Evolutionary conservation across 2,797 vertebrate species (phyloP).

Genomic region (Mycteria americana): DNA sequence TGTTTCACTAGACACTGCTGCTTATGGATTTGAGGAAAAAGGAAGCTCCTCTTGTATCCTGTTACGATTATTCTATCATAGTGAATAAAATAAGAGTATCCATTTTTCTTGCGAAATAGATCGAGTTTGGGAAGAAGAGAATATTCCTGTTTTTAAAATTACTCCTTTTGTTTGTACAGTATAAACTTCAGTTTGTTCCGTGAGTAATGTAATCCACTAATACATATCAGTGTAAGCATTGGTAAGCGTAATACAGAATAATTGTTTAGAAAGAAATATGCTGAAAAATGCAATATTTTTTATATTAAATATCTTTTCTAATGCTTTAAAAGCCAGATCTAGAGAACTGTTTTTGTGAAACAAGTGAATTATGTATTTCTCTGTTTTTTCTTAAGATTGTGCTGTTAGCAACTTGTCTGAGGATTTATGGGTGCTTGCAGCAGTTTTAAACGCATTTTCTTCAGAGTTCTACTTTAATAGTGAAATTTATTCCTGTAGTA

Average conservation of each 20-base stretch:
- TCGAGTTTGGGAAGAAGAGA: background rate
- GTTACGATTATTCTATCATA: background rate
- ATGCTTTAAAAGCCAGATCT: background rate
- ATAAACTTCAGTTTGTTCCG: background rate
- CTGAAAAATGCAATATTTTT: background rate
- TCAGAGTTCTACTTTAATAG: background rate
- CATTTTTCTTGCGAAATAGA: background rate
- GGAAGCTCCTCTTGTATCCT: background rate
- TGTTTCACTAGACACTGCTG: background rate
- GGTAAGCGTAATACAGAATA: background rate
- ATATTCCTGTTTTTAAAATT: background rate
- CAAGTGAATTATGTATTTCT: background rate
- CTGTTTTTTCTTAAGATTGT: background rate
- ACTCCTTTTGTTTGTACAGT: background rate
- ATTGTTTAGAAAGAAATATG: background rate
- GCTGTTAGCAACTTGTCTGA: background rate
- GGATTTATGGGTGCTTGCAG: background rate
- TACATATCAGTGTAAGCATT: rapidly evolving
- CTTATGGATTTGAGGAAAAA: background rate
- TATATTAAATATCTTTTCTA: background rate
- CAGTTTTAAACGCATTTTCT: background rate
- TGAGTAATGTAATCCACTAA: background rate
- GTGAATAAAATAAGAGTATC: background rate
- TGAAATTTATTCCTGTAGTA: background rate
- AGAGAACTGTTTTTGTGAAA: background rate